Conservation (phyloP, 2,888 invertebrate species). For the Dicyrtoma fusca region DNA sequence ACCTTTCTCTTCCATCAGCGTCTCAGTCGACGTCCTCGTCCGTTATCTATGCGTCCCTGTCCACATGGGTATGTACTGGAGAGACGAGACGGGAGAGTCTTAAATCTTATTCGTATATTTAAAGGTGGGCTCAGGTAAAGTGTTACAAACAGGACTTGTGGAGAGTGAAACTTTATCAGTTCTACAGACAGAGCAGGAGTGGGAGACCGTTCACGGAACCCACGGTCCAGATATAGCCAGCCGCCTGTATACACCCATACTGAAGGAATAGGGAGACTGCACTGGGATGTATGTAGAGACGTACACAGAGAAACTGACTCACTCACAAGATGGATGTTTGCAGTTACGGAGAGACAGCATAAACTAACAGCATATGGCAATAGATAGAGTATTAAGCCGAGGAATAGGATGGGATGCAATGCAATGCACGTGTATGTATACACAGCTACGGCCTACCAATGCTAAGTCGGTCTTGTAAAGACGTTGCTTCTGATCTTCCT, state of each 20-base stretch:
- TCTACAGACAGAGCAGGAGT: background rate
- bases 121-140: constrained; percentile 1
- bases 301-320: background rate
- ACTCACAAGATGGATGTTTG: constrained; percentile 17
- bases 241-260: too few species aligned
- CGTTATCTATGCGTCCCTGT: too few species aligned
- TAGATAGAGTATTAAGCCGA: background rate
- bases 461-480: too few species aligned
- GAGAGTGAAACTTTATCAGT: background rate
- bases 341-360: constrained; percentile 4
- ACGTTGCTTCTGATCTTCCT: background rate
- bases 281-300: background rate
- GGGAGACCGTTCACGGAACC: too few species aligned
- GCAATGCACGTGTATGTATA: constrained; percentile 7
- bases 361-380: constrained; percentile 11
- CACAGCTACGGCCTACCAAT: too few species aligned
- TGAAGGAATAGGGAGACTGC: too few species aligned
- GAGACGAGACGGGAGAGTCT: background rate
- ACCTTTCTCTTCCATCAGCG: too few species aligned
- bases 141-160: background rate
- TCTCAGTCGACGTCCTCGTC: too few species aligned
- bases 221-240: too few species aligned
- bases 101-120: background rate
- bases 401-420: background rate
- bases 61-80: background rate